These are phyloP conservation scores for Bugulina stolonifera DNA, from an alignment of 2,888 invertebrate species.

Conservation along the genomic window DNA sequence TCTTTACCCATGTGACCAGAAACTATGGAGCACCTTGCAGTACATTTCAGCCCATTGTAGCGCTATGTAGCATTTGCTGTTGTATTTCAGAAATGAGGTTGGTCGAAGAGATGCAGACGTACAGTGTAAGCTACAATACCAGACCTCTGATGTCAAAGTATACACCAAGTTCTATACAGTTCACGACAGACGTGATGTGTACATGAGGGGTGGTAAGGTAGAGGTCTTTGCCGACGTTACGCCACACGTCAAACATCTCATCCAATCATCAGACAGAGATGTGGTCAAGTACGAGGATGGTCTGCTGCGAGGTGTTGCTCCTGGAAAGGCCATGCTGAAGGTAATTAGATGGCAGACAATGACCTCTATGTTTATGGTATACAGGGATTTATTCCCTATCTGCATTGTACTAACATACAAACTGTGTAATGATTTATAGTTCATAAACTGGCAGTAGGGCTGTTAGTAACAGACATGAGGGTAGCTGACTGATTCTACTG, in stretches of 20 bases:
- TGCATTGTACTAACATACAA: too few species aligned
- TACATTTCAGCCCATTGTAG: too few species aligned
- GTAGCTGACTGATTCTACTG: too few species aligned
- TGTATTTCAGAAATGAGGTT: neutral
- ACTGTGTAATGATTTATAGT: too few species aligned
- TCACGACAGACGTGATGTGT: neutral
- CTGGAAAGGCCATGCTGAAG: conserved; percentile 12
- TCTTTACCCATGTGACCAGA: too few species aligned
- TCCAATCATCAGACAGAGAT: neutral
- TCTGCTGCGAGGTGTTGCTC: neutral
- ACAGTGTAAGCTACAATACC: neutral
- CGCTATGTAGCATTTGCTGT: too few species aligned
- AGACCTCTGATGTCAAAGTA: neutral
- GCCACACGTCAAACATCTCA: neutral
- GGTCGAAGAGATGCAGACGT: neutral
- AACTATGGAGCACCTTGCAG: too few species aligned
- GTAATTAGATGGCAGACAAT: too few species aligned
- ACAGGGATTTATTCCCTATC: too few species aligned
- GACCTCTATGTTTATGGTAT: too few species aligned
- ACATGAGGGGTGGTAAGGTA: conserved; percentile 24
- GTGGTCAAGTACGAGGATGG: conserved; percentile 4
- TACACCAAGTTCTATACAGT: conserved; percentile 15
- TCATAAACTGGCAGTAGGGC: too few species aligned
- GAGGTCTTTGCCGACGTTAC: conserved; percentile 23
- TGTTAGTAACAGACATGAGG: too few species aligned